Conservation (phyloP, 2,113 vertebrate species). For the Coturnix japonica region DNA sequence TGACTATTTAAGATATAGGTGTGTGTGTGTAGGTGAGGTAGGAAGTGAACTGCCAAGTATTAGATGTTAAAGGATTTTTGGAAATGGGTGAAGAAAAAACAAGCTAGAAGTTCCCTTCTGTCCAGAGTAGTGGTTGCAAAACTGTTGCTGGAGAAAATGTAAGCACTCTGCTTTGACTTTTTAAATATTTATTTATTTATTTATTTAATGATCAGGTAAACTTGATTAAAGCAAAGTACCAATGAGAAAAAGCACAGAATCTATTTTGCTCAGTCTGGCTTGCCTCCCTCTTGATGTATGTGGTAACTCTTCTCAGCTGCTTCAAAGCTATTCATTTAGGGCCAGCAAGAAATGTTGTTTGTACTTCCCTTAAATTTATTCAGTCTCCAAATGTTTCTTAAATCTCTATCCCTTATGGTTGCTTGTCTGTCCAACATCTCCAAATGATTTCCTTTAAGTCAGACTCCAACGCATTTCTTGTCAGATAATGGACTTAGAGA, state of each 20-base stretch:
- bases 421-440: not conserved
- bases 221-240: not conserved
- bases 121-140: not conserved
- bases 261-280: not conserved
- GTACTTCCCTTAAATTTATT: not conserved
- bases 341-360: not conserved
- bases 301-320: not conserved
- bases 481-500: not conserved
- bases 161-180: not conserved
- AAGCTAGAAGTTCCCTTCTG: not conserved
- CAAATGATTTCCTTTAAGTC: not conserved
- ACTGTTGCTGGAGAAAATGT: not conserved
- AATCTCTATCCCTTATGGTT: not conserved
- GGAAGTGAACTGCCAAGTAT: not conserved
- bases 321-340: not conserved
- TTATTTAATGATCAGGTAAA: not conserved
- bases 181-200: too few species aligned
- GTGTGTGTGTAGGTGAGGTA: not conserved
- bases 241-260: not conserved
- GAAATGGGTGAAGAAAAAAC: not conserved
- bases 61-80: not conserved
- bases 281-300: not conserved
- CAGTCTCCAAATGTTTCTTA: not conserved
- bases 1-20: not conserved
- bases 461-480: not conserved